Evolutionary conservation across 2,888 invertebrate species (phyloP).

Genomic region (Ophion ellenae): DNA sequence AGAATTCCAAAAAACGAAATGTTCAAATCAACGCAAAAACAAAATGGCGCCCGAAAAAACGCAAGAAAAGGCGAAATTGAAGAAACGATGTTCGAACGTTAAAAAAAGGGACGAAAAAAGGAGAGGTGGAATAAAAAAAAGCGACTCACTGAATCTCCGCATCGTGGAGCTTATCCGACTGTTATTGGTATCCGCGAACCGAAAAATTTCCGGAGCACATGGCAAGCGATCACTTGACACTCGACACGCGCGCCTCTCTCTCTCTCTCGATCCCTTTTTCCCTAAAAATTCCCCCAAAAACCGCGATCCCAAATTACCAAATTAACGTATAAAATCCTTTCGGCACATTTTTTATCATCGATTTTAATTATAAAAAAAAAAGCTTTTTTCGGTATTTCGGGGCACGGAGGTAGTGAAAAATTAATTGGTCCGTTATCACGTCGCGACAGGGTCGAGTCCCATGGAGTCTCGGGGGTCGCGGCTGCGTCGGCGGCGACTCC

Average conservation of each 20-base stretch:
- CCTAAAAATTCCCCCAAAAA: background rate
- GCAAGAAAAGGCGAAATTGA: background rate
- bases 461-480: conserved; percentile 58
- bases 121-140: background rate
- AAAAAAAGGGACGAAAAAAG: background rate
- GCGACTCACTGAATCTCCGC: conserved; percentile 45
- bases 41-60: too few relatives aligned
- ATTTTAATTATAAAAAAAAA: too few relatives aligned
- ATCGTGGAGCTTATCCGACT: conserved; percentile 9
- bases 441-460: conserved; percentile 50
- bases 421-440: conserved; percentile 3
- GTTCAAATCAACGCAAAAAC: too few relatives aligned
- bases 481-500: conserved; percentile 28
- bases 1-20: too few relatives aligned
- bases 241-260: conserved; percentile 20
- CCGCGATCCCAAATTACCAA: background rate
- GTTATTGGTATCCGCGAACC: conserved; percentile 21
- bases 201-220: conserved; percentile 34
- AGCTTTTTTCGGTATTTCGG: background rate
- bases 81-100: conserved; percentile 1
- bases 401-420: background rate
- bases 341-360: too few relatives aligned
- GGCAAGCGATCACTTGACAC: conserved; percentile 34
- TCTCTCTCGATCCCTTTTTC: background rate
- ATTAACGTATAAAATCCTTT: background rate